phyloP scores from a whole-genome alignment of 2,113 vertebrate genomes.

The Sceloporus tristichus region DNA sequence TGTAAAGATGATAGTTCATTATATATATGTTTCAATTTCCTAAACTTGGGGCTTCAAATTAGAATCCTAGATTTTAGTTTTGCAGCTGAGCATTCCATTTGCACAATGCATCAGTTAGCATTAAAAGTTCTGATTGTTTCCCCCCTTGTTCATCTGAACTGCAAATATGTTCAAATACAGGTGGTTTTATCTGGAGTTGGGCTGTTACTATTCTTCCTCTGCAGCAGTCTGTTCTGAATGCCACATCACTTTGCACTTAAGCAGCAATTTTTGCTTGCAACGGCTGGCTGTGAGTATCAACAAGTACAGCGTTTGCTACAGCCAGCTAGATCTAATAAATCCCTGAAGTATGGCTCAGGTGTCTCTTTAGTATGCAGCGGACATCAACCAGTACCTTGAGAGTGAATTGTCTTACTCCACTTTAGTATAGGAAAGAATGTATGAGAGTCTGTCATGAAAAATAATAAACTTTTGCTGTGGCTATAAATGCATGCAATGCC shows the following conservation, averaged over 20 bases:
- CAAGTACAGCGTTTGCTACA: background rate
- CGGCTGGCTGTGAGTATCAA: background rate
- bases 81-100: background rate
- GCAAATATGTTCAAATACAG: slow-evolving; percentile 4
- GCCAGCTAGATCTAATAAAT: slow-evolving; percentile 4
- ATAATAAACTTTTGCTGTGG: slow-evolving; percentile 10
- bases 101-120: background rate
- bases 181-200: background rate
- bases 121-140: background rate
- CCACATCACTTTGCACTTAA: background rate
- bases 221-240: background rate
- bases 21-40: background rate
- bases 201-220: background rate
- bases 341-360: background rate
- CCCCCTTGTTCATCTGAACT: background rate
- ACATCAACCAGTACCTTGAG: background rate
- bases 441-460: slow-evolving; percentile 22
- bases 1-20: background rate
- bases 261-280: background rate
- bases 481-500: background rate
- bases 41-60: background rate
- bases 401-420: background rate
- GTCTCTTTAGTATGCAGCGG: slow-evolving; percentile 22
- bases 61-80: background rate
- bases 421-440: slow-evolving; percentile 20